Conservation (phyloP, 1,140 invertebrate species). For the Megathymus violae region DNA sequence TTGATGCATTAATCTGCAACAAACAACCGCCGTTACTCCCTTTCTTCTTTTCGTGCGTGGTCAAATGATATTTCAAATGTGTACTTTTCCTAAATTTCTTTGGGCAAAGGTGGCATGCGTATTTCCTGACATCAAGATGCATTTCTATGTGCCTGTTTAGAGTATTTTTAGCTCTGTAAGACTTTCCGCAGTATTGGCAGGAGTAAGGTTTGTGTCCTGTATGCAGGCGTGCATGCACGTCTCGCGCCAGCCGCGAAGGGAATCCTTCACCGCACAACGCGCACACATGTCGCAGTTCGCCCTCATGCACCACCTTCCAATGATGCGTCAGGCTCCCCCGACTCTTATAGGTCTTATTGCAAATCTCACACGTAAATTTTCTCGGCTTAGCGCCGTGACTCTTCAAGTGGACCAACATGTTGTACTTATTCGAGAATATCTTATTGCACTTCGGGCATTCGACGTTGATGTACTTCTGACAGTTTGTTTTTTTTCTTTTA, state of each 20-base stretch:
- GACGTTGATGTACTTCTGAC: constrained; percentile 61
- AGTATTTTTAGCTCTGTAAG: constrained; percentile 63
- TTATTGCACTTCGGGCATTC: constrained; percentile 65
- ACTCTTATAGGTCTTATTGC: constrained; percentile 52
- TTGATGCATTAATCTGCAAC: constrained; percentile 62
- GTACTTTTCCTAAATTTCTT: constrained; percentile 65
- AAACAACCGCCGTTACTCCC: constrained; percentile 54
- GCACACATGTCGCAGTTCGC: constrained; percentile 52
- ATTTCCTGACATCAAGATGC: constrained; percentile 66
- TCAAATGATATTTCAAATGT: constrained; percentile 63
- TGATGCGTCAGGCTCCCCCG: constrained; percentile 53
- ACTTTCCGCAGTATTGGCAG: constrained; percentile 83
- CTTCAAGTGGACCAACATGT: constrained; percentile 61
- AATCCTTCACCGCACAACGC: constrained; percentile 65
- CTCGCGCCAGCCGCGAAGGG: constrained; percentile 51
- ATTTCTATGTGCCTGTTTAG: constrained; percentile 59
- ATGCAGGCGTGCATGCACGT: constrained; percentile 75
- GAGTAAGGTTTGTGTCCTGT: constrained; percentile 82
- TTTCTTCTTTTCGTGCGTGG: constrained; percentile 49
- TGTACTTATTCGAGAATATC: constrained; percentile 70
- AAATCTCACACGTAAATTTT: constrained; percentile 50
- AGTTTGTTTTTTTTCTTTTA: constrained; percentile 34
- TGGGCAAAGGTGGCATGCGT: constrained; percentile 84
- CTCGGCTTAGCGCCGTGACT: constrained; percentile 36
- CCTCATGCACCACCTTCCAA: constrained; percentile 54